Percentiles rank a stretch among this genome's conserved stretches.
phyloP scores from a whole-genome alignment of 2,888 invertebrate species.

The Phorcus lineatus region DNA sequence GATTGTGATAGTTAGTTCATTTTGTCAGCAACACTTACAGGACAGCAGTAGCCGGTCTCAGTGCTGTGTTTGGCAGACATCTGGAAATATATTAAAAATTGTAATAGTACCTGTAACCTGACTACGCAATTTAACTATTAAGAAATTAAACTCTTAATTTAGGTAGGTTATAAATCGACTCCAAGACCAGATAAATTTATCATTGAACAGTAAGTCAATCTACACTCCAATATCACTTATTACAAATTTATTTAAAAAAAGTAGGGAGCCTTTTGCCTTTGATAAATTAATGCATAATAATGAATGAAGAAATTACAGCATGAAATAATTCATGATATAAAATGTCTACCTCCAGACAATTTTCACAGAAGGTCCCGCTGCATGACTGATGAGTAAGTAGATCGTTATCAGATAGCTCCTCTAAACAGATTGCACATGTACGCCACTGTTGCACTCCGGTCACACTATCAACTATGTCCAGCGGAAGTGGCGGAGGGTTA shows the following conservation, averaged over 20 bases:
- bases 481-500: background rate
- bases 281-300: too few relatives aligned
- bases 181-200: too few relatives aligned
- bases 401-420: constrained; percentile 78
- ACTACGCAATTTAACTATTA: too few relatives aligned
- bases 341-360: constrained; percentile 79
- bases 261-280: too few relatives aligned
- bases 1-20: too few relatives aligned
- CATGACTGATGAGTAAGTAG: constrained; percentile 79
- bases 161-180: too few relatives aligned
- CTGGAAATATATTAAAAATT: constrained; percentile 47
- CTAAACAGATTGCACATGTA: constrained; percentile 80
- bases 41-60: constrained; percentile 75
- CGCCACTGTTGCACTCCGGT: constrained; percentile 65
- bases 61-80: constrained; percentile 75
- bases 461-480: background rate
- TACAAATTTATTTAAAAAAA: too few relatives aligned
- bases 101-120: background rate
- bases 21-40: constrained; percentile 68
- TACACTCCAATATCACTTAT: too few relatives aligned
- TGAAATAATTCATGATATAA: background rate
- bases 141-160: too few relatives aligned
- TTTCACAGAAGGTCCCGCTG: constrained; percentile 79
- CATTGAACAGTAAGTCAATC: too few relatives aligned
- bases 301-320: background rate